Conservation (phyloP, 2,113 vertebrate species). For the Ahaetulla prasina region DNA sequence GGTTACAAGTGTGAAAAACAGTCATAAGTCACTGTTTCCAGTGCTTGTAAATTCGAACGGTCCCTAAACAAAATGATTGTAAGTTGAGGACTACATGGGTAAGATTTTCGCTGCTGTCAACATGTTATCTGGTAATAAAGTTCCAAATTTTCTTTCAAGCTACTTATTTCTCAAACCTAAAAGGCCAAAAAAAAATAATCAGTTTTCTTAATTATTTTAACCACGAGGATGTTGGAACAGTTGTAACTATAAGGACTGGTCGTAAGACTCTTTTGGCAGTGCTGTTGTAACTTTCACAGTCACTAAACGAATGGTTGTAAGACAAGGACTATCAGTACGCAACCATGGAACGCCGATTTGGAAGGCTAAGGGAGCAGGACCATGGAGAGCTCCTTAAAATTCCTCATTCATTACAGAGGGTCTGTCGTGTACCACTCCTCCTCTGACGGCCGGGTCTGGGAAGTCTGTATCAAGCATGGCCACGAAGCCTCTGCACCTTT, state of each 20-base stretch:
- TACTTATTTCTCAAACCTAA: neutral
- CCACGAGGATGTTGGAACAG: neutral
- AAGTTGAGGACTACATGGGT: neutral
- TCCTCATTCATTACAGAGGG: neutral
- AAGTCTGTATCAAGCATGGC: no score
- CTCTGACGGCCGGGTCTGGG: no score
- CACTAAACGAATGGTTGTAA: neutral
- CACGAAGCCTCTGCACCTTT: no score
- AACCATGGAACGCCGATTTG: neutral
- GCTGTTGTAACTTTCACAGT: neutral
- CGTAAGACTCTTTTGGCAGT: neutral
- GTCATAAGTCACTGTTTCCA: neutral
- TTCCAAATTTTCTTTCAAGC: neutral
- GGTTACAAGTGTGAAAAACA: neutral
- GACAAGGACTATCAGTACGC: neutral
- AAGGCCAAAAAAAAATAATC: neutral
- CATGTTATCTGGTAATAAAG: neutral
- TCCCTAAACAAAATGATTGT: neutral
- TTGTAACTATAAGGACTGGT: neutral
- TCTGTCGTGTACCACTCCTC: no score
- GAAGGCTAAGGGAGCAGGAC: neutral
- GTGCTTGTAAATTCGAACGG: neutral
- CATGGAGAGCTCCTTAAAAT: neutral
- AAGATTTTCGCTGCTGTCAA: neutral
- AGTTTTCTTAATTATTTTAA: neutral